Evolutionary conservation across 1,140 invertebrate genomes (phyloP).

Genomic region (Drosophila yakuba): DNA sequence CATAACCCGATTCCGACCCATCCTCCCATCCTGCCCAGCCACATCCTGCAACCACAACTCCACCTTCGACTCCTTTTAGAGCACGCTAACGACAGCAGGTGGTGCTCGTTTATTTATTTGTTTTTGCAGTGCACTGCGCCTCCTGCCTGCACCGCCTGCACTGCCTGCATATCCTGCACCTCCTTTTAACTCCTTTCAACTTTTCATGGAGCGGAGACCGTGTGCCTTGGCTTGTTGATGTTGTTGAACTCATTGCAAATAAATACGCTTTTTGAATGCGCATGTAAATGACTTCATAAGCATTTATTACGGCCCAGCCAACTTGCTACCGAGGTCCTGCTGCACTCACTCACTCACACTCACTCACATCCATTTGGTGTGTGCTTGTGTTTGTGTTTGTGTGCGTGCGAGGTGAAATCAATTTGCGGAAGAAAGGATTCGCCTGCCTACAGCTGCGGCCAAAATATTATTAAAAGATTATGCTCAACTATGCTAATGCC

Average conservation of each 20-base stretch:
- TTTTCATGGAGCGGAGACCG: constrained; percentile 14
- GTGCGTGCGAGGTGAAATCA: constrained; percentile 55
- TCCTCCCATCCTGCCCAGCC: not conserved
- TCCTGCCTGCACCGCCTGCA: constrained; percentile 50
- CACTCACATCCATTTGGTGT: constrained; percentile 2
- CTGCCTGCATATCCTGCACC: constrained; percentile 7
- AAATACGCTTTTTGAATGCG: constrained; percentile 82
- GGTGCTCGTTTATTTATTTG: constrained; percentile 80
- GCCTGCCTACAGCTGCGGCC: constrained; percentile 1
- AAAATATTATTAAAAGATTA: constrained; percentile 1
- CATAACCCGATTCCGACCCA: not conserved
- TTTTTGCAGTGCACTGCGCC: constrained; percentile 53
- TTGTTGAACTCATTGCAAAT: constrained; percentile 83
- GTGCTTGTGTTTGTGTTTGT: constrained; percentile 1
- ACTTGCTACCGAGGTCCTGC: constrained; percentile 29
- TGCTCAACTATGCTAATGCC: not conserved
- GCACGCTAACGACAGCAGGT: constrained; percentile 79
- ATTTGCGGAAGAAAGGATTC: constrained; percentile 25
- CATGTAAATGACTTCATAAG: constrained; percentile 83
- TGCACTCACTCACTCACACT: constrained; percentile 13
- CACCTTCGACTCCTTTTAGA: constrained; percentile 39
- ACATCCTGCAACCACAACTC: constrained; percentile 18
- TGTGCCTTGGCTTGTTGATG: constrained; percentile 69
- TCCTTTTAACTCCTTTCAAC: constrained; percentile 7
- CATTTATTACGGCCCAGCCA: constrained; percentile 72